Evolutionary conservation across 37 sponge, comb jelly and placozoan species (phyloP), one percentile per base, ranked within the genome.

Genomic region (Halisarca cf. caerulea): DNA sequence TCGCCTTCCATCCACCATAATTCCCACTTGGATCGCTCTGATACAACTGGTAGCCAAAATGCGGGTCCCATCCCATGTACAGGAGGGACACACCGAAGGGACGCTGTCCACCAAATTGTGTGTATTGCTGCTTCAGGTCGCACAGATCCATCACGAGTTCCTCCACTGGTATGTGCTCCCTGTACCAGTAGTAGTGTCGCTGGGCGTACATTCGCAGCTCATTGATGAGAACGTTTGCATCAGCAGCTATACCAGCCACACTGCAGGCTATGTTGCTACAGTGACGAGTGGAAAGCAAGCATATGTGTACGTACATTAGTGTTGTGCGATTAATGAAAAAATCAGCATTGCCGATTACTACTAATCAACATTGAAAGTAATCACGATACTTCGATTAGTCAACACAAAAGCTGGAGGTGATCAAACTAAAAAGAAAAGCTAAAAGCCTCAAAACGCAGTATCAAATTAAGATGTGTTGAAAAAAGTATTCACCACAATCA

Each of bases 1-100:
- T 94, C 36, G 99, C 99, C 84, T 94, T 98, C 99, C 99, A 98
- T 62, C 99, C 99, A 17, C 99, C 97, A 88, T 98, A 98, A 84
- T 98, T 98, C 21, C 99, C 99, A 79, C 94, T 94, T 1, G 99
- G 99, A 34, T 98, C 99, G 82, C 91, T 92, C 87, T 98, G 99
- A 79, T 98, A 98, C 8, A 98, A 87, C 84, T 98, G 99, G 83
- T 89, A 98, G 14, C 93, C 91, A 83, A 83, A 94, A 43, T 96
- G 95, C 47, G 79, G 90, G 81, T 98, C 99, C 99, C 99, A 98
- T 8, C 99, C 99, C 95, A 98, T 98, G 90, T 94, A 98, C 35
- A 98, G 90, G 41, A 98, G 82, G 40, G 99, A 98, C 23, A 96
- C 97, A 35, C 99, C 99, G 87, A 98, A 98, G 34, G 99, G 99